These are phyloP conservation scores for Amphiura filiformis DNA, from an alignment of 35 echinoderm and acorn worm species.

Conservation along the genomic window DNA sequence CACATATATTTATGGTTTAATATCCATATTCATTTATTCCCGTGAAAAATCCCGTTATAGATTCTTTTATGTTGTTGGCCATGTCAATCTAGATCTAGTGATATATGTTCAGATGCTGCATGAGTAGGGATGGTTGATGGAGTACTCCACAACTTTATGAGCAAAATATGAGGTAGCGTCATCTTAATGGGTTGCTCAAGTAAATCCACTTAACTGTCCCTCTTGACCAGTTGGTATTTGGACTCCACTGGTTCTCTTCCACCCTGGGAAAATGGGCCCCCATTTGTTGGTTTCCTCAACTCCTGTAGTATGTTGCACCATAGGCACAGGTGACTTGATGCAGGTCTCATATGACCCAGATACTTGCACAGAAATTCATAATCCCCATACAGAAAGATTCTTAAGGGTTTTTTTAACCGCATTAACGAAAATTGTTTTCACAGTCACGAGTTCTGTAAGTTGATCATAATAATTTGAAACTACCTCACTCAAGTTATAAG, in stretches of 20 bases:
- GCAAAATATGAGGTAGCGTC: no score
- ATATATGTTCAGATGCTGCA: no score
- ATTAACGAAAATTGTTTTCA: not conserved
- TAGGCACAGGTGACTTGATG: not conserved
- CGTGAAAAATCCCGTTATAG: no score
- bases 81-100: no score
- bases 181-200: no score
- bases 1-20: no score
- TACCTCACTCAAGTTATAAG: not conserved
- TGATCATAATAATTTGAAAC: not conserved
- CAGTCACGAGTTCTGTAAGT: not conserved
- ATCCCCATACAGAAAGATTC: not conserved
- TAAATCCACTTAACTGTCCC: no score
- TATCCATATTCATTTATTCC: no score
- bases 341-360: not conserved
- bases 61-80: no score
- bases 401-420: not conserved
- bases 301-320: not conserved
- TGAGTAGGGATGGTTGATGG: no score
- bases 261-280: not conserved
- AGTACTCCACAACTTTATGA: no score
- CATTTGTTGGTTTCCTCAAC: not conserved
- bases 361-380: conserved; percentile 3
- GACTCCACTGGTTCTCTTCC: not conserved
- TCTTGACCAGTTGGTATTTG: not conserved